Base-by-base conservation (phyloP, 2,113 vertebrate species). In the Phasianus colchicus region DNA sequence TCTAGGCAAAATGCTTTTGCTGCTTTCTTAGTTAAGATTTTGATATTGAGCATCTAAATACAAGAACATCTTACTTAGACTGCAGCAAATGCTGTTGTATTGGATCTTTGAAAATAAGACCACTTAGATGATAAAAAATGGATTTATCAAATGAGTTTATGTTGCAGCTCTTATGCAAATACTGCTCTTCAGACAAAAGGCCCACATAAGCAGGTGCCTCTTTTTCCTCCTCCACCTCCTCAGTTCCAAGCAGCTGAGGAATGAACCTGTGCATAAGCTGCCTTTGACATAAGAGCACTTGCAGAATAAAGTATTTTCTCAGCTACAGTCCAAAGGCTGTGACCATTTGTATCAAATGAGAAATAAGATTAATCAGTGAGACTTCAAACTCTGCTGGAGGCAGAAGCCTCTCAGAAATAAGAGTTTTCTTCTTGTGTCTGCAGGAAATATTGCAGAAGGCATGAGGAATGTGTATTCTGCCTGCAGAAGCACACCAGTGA, bases 1-100 rank as follows among this genome's bases (percentile, higher is more conserved):
- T 18, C 1, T 5, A 16, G 9, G 10, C 34, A 66, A 61, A 73
- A 52, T 86, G 16, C 21, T 5, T 6, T 22, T 1, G 0, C 11
- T 3, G 3, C 9, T 34, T 75, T 50, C 17, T 50, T 36, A 20
- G 13, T 36, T 63, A 58, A 36, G 16, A n/a, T 40, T 63, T 63
- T 83, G 21, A 57, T 40, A 40, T 43, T 2, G 13, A 3, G 4
- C 42, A 10, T 47, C 38, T 63, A 3, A 29, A 45, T 9, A 58
- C 30, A 73, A 63, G 10, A 22, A 30, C 8, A 32, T 85, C 38
- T 6, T 17, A n/a, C 12, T 86, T 30, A 27, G 22, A n/a, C 13
- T 32, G 8, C 12, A 18, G 13, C 57, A 43, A 64, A 34, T 60
- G 48, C 7, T 58, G 5, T 16, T 47, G 22, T 66, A 13, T 8